Base-by-base conservation (phyloP, 2,797 vertebrate genomes). In the Odontamblyopus lacepedii region DNA sequence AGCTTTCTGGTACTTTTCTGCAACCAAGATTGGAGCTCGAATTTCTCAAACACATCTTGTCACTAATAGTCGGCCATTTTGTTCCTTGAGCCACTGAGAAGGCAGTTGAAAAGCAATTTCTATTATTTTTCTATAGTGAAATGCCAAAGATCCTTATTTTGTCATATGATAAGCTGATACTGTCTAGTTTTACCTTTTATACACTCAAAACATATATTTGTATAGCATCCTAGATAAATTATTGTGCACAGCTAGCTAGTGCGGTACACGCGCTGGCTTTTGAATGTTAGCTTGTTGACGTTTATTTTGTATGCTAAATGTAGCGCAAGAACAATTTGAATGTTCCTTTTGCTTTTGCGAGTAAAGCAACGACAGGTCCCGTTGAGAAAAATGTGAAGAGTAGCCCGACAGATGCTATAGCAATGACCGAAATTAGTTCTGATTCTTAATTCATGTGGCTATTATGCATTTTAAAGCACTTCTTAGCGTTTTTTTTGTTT, bases 21-120 rank as follows among this genome's bases (percentile, higher is more conserved):
- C 41, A 76, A 89, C 90, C 87, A 84, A 66, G 75, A 59, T 78
- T 76, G 69, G 81, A 83, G 88, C 84, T 83, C 1, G 70, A 75
- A 78, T 76, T 92, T 85, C 87, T 81, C 85, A 72, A 71, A 78
- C 75, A 75, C 76, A 72, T 81, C n/a, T 62, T 73, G 80, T 78
- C 85, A 78, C 85, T 79, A 80, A 83, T 55, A 35, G 74, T 78
- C 27, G 72, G 63, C 76, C 73, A 48, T 13, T 38, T 63, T 60
- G 15, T 48, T 60, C 70, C 61, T 64, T 48, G 63, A 74, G 78
- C 55, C 75, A 19, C 76, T 72, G 66, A 71, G 51, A 56, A 35
- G 66, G 59, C 65, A 35, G 69, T 50, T 18, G 71, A 67, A 68
- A 38, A 68, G 30, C 53, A 55, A 56, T 69, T 53, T 57, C 57